Conservation (phyloP, 2,888 invertebrate species). For the Cephonodes hylas region DNA sequence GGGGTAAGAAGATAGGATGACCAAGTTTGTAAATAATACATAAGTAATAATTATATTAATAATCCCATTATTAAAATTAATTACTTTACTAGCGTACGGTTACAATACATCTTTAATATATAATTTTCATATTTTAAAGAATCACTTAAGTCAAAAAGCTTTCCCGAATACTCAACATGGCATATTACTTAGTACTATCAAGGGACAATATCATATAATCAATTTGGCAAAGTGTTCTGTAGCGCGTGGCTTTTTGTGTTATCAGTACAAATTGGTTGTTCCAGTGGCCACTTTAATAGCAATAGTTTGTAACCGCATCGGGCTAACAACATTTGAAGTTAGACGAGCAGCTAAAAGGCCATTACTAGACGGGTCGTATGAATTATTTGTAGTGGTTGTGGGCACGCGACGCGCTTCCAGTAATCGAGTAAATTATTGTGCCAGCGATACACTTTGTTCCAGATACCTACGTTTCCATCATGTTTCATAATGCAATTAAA, state of each 20-base stretch:
- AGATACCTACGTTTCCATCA: slow-evolving; percentile 2
- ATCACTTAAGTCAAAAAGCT: not conserved
- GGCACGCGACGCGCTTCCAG: slow-evolving; percentile 55
- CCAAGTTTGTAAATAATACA: no score
- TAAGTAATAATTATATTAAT: no score
- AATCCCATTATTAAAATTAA: no score
- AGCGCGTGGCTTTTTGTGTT: not conserved
- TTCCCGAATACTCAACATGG: not conserved
- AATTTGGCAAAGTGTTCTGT: slow-evolving; percentile 6
- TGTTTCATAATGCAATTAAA: slow-evolving; percentile 1
- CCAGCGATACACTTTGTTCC: slow-evolving; percentile 35
- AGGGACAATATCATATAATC: slow-evolving; percentile 3
- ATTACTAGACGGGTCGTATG: slow-evolving; percentile 72
- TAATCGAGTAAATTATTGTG: slow-evolving; percentile 64
- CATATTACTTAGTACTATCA: slow-evolving; percentile 6
- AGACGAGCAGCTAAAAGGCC: slow-evolving; percentile 73
- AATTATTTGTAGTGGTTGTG: slow-evolving; percentile 70
- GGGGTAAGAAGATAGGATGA: no score
- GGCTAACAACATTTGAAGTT: slow-evolving; percentile 72
- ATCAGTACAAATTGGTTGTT: slow-evolving; percentile 40
- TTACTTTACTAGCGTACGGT: no score
- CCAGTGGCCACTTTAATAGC: slow-evolving; percentile 57
- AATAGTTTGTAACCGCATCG: slow-evolving; percentile 59
- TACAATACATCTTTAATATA: no score
- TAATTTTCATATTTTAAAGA: no score